These are phyloP conservation scores for Gambelia wislizenii DNA, from an alignment of 2,797 vertebrate genomes.

Conservation along the genomic window DNA sequence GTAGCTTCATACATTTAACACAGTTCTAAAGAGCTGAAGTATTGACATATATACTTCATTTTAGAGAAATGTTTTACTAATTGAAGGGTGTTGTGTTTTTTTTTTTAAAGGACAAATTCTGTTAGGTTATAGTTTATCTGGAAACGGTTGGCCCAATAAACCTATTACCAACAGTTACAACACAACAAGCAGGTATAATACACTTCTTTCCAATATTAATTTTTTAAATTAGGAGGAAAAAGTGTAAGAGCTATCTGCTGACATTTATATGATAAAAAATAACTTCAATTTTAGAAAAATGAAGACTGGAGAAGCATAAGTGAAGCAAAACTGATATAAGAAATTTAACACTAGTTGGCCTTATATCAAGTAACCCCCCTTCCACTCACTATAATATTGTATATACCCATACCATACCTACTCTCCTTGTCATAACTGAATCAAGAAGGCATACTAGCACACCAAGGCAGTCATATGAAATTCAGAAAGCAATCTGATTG, in stretches of 20 bases:
- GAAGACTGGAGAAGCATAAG: background rate
- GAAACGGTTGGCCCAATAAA: background rate
- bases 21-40: background rate
- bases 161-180: background rate
- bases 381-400: background rate
- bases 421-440: background rate
- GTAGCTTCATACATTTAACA: background rate
- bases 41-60: background rate
- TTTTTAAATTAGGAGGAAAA: background rate
- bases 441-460: background rate
- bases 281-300: background rate
- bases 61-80: background rate
- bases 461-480: background rate
- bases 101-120: background rate
- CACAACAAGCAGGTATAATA: background rate
- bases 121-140: background rate
- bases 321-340: background rate
- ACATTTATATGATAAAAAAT: conserved; percentile 25
- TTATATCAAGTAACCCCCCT: background rate
- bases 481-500: background rate
- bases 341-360: background rate
- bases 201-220: background rate
- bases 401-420: background rate
- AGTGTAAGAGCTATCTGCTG: background rate
- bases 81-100: background rate